phyloP scores from a whole-genome alignment of 64 coral and sea anemone genomes.

The Platygyra sinensis region DNA sequence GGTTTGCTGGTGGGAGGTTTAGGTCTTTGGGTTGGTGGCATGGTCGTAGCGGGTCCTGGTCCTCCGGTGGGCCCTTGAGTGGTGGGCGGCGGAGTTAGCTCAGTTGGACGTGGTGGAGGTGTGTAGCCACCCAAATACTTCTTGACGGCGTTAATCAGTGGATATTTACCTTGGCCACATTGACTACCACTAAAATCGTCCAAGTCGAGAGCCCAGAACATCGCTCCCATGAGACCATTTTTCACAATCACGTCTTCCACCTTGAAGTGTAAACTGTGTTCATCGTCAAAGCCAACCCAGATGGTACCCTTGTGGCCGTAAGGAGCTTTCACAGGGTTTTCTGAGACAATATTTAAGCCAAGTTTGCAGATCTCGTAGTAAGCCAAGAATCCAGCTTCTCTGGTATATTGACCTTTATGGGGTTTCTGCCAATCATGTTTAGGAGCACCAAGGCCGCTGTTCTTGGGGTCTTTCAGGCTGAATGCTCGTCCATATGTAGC shows the following conservation, averaged over 20 bases:
- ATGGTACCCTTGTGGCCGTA: slow-evolving; percentile 59
- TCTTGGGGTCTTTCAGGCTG: not conserved
- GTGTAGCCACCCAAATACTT: slow-evolving; percentile 25
- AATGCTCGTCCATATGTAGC: slow-evolving; percentile 71
- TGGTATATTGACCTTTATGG: slow-evolving; percentile 44
- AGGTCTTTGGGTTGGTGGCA: not conserved
- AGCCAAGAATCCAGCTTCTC: slow-evolving; percentile 54
- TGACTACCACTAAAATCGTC: slow-evolving; percentile 59
- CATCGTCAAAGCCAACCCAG: slow-evolving; percentile 67
- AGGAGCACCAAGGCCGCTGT: slow-evolving; percentile 14
- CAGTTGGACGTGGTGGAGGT: slow-evolving; percentile 15
- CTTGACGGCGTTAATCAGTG: slow-evolving; percentile 36
- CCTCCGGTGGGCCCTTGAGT: not conserved
- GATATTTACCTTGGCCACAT: slow-evolving; percentile 32
- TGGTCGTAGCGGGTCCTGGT: not conserved
- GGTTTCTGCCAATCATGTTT: slow-evolving; percentile 45
- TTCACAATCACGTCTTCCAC: not conserved
- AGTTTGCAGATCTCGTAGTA: slow-evolving; percentile 74
- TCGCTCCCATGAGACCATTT: slow-evolving; percentile 37
- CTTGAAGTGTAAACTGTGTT: not conserved
- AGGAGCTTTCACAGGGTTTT: slow-evolving; percentile 26
- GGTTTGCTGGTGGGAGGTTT: slow-evolving; percentile 3
- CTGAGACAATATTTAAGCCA: slow-evolving; percentile 6
- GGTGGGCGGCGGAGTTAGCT: not conserved
- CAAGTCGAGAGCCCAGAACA: slow-evolving; percentile 59